These are phyloP conservation scores for Hymenopus coronatus DNA, from an alignment of 2,888 invertebrate genomes.

Conservation along the genomic window DNA sequence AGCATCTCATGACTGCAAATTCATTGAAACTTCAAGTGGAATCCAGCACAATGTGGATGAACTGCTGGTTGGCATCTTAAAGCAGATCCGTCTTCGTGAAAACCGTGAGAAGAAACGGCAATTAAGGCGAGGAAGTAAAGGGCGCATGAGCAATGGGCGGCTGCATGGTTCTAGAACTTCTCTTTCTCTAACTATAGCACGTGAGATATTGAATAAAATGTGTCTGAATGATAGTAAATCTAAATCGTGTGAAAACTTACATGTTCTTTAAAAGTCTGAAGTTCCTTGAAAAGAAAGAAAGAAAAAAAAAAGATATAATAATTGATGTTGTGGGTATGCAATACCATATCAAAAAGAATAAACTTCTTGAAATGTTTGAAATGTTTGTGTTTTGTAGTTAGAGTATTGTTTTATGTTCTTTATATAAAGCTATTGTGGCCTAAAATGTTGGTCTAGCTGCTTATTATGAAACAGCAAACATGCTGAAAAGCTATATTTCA, in stretches of 20 bases:
- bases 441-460: neutral
- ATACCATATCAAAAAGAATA: neutral
- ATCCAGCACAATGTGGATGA: conserved; percentile 98
- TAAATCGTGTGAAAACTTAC: conserved; percentile 88
- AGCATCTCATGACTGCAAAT: conserved; percentile 91
- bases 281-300: neutral
- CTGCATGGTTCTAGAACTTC: conserved; percentile 78
- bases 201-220: conserved; percentile 79
- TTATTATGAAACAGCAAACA: neutral
- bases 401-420: neutral
- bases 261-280: conserved; percentile 67
- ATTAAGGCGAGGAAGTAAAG: conserved; percentile 50
- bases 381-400: neutral
- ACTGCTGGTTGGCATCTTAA: conserved; percentile 87
- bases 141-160: conserved; percentile 42
- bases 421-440: neutral
- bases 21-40: conserved; percentile 94
- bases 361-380: neutral
- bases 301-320: neutral
- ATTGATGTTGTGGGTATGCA: neutral
- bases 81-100: conserved; percentile 73
- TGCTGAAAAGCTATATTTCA: neutral
- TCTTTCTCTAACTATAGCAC: conserved; percentile 74
- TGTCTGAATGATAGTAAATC: conserved; percentile 85
- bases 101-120: conserved; percentile 67